Conservation (phyloP, 2,888 invertebrate genomes). For the Mythimna ferrago region DNA sequence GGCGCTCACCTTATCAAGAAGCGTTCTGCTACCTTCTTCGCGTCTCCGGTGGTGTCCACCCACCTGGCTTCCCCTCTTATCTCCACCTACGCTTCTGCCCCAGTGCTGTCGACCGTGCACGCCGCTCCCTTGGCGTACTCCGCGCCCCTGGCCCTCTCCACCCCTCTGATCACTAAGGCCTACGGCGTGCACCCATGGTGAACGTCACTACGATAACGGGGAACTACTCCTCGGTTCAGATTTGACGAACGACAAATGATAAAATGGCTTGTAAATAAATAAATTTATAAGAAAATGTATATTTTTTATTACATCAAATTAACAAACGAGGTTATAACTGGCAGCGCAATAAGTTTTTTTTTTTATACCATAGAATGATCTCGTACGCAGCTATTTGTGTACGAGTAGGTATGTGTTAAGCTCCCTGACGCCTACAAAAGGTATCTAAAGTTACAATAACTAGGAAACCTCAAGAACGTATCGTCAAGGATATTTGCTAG, state of each 20-base stretch:
- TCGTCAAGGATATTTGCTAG: constrained; percentile 20
- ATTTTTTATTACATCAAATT: neutral
- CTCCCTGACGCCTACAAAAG: neutral
- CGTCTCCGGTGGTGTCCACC: constrained; percentile 52
- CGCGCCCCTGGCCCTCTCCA: constrained; percentile 71
- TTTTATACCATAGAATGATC: neutral
- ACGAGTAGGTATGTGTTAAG: neutral
- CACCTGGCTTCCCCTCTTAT: constrained; percentile 72
- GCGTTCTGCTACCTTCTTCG: constrained; percentile 77
- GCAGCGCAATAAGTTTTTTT: neutral
- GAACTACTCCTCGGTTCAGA: constrained; percentile 77
- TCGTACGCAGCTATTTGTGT: neutral
- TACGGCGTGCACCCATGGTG: constrained; percentile 83
- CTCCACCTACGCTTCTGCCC: constrained; percentile 73
- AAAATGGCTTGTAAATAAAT: constrained; percentile 76
- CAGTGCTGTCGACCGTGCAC: constrained; percentile 74
- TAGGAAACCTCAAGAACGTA: constrained; percentile 11
- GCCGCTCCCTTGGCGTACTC: constrained; percentile 73
- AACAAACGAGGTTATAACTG: neutral
- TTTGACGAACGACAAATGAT: constrained; percentile 73
- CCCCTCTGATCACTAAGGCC: constrained; percentile 77
- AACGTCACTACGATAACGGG: constrained; percentile 77
- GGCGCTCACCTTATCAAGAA: constrained; percentile 83
- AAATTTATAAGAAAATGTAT: constrained; percentile 34
- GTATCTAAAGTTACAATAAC: constrained; percentile 10